These are phyloP conservation scores for Melanostoma mellinum DNA, from an alignment of 2,888 invertebrate species.

Conservation along the genomic window DNA sequence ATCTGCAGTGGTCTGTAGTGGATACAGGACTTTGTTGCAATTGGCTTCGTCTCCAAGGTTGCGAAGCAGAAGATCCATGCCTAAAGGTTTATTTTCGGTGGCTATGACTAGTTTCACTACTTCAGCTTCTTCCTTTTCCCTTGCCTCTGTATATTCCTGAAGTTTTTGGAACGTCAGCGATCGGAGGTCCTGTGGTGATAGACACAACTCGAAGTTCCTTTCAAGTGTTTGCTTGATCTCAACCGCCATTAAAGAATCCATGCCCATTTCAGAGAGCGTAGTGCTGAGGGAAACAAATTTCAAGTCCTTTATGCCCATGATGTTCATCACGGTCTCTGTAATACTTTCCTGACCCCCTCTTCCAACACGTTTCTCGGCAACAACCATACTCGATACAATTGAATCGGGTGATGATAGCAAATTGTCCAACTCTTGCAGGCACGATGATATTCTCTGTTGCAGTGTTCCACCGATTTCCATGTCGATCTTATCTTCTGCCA, in stretches of 20 bases:
- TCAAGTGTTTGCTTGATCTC: constrained; percentile 97
- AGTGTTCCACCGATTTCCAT: constrained; percentile 90
- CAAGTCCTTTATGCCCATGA: constrained; percentile 87
- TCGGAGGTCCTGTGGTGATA: constrained; percentile 93
- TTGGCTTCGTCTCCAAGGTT: constrained; percentile 85
- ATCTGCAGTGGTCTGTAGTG: constrained; percentile 82
- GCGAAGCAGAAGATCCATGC: constrained; percentile 84
- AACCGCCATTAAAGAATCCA: constrained; percentile 98
- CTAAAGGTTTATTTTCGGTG: constrained; percentile 78
- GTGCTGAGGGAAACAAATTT: constrained; percentile 88
- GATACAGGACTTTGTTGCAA: constrained; percentile 83
- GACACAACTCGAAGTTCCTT: constrained; percentile 92
- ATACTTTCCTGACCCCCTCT: constrained; percentile 86
- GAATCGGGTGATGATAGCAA: constrained; percentile 88
- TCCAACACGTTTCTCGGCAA: constrained; percentile 90
- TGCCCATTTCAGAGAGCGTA: constrained; percentile 94
- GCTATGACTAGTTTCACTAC: constrained; percentile 78
- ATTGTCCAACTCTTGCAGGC: constrained; percentile 88
- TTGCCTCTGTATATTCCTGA: constrained; percentile 78
- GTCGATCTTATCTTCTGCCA: constrained; percentile 87
- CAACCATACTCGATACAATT: constrained; percentile 92
- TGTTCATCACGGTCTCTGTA: constrained; percentile 88
- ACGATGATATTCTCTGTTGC: constrained; percentile 92
- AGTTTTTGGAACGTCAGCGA: constrained; percentile 87
- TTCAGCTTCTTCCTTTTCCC: constrained; percentile 76